Conservation (phyloP, 2,888 invertebrate genomes). For the Spodoptera littoralis region DNA sequence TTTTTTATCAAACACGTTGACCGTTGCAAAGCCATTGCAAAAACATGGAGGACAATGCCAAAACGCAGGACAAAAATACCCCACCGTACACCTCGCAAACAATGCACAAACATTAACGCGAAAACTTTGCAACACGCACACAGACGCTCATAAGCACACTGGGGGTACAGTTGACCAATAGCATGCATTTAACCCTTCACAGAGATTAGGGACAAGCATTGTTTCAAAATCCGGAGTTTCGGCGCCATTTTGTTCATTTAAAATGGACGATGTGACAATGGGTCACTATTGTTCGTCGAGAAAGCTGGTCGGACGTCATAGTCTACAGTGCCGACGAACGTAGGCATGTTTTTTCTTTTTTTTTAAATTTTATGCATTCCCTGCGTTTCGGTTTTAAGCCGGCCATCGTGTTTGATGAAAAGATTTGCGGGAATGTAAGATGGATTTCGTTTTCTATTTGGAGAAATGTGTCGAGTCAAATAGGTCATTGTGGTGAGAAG, state of each 20-base stretch:
- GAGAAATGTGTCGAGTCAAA: slow-evolving; percentile 16
- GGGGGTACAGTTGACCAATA: slow-evolving; percentile 85
- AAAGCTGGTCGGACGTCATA: slow-evolving; percentile 72
- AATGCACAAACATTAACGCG: slow-evolving; percentile 44
- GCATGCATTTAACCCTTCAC: slow-evolving; percentile 86
- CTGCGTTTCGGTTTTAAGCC: slow-evolving; percentile 43
- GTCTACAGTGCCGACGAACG: slow-evolving; percentile 76
- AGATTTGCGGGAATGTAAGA: slow-evolving; percentile 42
- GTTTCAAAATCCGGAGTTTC: slow-evolving; percentile 82
- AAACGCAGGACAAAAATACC: slow-evolving; percentile 28
- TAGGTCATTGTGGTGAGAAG: slow-evolving; percentile 29
- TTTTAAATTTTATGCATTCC: slow-evolving; percentile 68
- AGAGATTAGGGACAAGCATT: slow-evolving; percentile 82
- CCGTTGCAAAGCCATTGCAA: no score
- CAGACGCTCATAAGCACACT: slow-evolving; percentile 39
- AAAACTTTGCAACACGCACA: slow-evolving; percentile 57
- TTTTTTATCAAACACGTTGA: no score
- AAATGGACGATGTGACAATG: slow-evolving; percentile 87
- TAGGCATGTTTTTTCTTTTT: slow-evolving; percentile 80
- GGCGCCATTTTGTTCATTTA: slow-evolving; percentile 88
- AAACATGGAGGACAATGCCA: slow-evolving; percentile 6
- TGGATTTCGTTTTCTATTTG: slow-evolving; percentile 27
- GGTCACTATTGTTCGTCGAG: slow-evolving; percentile 80
- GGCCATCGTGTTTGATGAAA: slow-evolving; percentile 39
- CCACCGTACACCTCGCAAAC: slow-evolving; percentile 52